These are phyloP conservation scores for Resseliella maxima DNA, from an alignment of 2,888 invertebrate species.

Conservation along the genomic window DNA sequence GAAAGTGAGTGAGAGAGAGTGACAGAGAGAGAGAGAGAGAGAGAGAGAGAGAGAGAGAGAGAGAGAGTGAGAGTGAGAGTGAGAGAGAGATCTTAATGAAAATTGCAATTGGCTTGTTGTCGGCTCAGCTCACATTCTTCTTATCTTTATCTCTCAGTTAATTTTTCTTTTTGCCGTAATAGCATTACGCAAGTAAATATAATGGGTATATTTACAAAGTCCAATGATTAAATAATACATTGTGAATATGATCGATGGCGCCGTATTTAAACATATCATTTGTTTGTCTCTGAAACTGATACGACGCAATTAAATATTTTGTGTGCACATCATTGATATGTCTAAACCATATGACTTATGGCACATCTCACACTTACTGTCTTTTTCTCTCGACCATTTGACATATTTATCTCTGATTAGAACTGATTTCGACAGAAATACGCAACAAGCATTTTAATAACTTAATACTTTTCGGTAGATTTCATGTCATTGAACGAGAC, in stretches of 20 bases:
- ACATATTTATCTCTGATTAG: conserved; percentile 25
- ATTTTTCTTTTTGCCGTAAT: not conserved
- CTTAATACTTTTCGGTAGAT: conserved; percentile 4
- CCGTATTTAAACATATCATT: conserved; percentile 24
- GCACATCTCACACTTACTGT: not conserved
- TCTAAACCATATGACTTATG: no score
- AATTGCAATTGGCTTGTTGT: not conserved
- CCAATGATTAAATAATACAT: conserved; percentile 36
- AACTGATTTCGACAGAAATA: conserved; percentile 35
- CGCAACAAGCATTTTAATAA: conserved; percentile 33
- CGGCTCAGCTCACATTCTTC: not conserved
- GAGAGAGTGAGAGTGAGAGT: not conserved
- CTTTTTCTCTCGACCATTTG: not conserved
- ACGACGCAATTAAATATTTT: conserved; percentile 9
- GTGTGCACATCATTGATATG: not conserved
- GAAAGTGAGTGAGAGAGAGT: not conserved
- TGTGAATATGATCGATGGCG: conserved; percentile 38
- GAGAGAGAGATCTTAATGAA: not conserved
- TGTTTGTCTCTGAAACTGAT: not conserved
- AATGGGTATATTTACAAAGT: not conserved
- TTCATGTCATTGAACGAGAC: conserved; percentile 46
- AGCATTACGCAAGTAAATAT: not conserved
- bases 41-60: not conserved
- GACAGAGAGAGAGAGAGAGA: not conserved
- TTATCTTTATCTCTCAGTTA: not conserved